phyloP scores from a whole-genome alignment of 2,113 vertebrate genomes.

The Orcinus orca region DNA sequence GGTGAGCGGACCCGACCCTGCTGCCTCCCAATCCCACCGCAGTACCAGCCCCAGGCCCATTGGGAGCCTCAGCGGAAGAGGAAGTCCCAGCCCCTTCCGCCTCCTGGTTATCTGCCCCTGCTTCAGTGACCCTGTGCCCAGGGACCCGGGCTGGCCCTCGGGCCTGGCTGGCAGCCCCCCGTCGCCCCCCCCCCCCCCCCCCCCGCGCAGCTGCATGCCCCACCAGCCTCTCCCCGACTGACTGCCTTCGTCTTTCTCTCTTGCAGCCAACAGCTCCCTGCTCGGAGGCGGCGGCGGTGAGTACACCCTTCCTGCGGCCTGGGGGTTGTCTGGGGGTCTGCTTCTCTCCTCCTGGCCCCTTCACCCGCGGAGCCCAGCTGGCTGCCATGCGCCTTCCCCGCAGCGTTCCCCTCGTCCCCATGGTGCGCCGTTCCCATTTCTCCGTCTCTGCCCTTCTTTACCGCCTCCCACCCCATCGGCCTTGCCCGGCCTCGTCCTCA shows the following conservation, averaged over 20 bases:
- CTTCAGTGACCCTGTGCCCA: background rate
- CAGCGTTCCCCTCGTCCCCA: accelerated
- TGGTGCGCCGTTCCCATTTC: background rate
- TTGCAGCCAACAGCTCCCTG: conserved; percentile 92
- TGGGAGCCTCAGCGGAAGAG: background rate
- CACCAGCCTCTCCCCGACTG: background rate
- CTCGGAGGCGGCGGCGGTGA: conserved; percentile 92
- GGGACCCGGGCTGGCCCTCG: accelerated
- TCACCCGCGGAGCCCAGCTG: accelerated
- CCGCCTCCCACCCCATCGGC: no score
- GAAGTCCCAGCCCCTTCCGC: accelerated
- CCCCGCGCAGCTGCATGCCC: background rate
- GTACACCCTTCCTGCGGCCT: conserved; percentile 53
- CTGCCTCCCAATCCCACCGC: background rate
- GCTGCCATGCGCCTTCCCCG: accelerated
- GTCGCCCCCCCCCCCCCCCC: accelerated
- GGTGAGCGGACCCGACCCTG: background rate
- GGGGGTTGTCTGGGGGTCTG: background rate
- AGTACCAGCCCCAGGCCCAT: background rate
- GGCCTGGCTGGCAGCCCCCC: background rate
- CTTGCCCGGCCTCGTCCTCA: background rate
- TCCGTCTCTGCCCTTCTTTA: background rate
- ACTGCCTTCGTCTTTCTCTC: conserved; percentile 46
- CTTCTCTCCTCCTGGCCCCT: background rate
- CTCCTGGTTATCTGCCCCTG: background rate